A percentile compares a stretch with the other conserved stretches of the same genome.
These are phyloP conservation scores for Epinotia nisella DNA, from an alignment of 2,888 invertebrate genomes.

Conservation along the genomic window DNA sequence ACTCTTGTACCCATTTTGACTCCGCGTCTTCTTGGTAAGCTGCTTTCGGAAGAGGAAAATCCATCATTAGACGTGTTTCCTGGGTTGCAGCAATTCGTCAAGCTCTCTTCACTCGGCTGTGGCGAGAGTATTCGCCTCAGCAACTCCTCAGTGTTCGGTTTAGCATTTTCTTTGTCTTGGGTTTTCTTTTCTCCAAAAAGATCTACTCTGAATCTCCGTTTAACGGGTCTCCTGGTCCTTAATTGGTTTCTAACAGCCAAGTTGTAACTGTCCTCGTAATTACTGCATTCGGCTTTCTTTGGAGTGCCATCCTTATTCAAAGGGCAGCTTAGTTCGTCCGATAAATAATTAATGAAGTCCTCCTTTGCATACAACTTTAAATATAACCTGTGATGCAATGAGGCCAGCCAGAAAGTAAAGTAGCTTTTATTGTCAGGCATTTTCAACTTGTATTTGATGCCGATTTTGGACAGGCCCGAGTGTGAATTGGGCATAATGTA, in stretches of 20 bases:
- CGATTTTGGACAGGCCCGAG: conserved; percentile 83
- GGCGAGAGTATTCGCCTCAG: conserved; percentile 73
- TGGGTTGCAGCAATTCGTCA: conserved; percentile 56
- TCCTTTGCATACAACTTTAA: conserved; percentile 89
- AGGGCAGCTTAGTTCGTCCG: conserved; percentile 85
- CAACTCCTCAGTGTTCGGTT: conserved; percentile 81
- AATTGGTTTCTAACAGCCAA: conserved; percentile 78
- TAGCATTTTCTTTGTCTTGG: conserved; percentile 89
- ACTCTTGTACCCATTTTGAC: conserved; percentile 91
- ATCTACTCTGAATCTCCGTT: conserved; percentile 82
- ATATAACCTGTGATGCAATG: conserved; percentile 91
- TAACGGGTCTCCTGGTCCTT: conserved; percentile 72
- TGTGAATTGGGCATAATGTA: conserved; percentile 85
- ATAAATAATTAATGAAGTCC: conserved; percentile 87
- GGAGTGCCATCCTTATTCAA: conserved; percentile 68
- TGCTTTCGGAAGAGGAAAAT: conserved; percentile 80
- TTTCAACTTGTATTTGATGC: conserved; percentile 89
- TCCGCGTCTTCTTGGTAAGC: conserved; percentile 85
- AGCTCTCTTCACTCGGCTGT: conserved; percentile 63
- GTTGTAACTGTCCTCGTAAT: conserved; percentile 82
- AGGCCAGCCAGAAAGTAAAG: conserved; percentile 90
- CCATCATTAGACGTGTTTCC: conserved; percentile 78
- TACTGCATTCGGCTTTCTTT: conserved; percentile 72
- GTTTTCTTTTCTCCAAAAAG: conserved; percentile 81
- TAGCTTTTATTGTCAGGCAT: conserved; percentile 91